Conservation (phyloP, 2,797 vertebrate genomes). For the Rhincodon typus region DNA sequence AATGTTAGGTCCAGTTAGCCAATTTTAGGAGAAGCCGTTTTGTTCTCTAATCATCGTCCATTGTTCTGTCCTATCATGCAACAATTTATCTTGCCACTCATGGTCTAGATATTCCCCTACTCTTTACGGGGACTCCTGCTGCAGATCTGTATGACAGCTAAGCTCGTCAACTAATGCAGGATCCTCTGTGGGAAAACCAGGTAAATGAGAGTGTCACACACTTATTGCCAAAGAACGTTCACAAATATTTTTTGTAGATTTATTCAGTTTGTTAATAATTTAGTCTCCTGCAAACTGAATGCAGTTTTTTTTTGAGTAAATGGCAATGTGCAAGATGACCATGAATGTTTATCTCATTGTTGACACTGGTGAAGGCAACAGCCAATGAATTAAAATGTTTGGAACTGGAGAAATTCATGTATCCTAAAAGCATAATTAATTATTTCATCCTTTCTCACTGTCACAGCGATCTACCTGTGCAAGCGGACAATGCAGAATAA, state of each 20-base stretch:
- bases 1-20: neutral
- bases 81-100: neutral
- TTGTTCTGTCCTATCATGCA: neutral
- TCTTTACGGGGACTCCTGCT: neutral
- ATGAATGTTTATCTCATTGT: neutral
- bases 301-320: neutral
- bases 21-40: neutral
- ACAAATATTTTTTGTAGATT: neutral
- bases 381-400: neutral
- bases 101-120: neutral
- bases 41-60: neutral
- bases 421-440: neutral
- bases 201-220: neutral
- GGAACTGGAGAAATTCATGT: neutral
- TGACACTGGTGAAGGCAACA: neutral
- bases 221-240: neutral
- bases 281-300: neutral
- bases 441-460: conserved; percentile 33
- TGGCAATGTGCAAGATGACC: neutral
- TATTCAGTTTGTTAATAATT: neutral
- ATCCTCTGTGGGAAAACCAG: neutral
- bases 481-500: conserved; percentile 98
- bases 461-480: conserved; percentile 88
- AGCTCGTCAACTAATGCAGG: neutral
- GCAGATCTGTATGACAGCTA: neutral